Base-by-base conservation (phyloP, 2,797 vertebrate genomes). In the Chaetodon trifasciatus region DNA sequence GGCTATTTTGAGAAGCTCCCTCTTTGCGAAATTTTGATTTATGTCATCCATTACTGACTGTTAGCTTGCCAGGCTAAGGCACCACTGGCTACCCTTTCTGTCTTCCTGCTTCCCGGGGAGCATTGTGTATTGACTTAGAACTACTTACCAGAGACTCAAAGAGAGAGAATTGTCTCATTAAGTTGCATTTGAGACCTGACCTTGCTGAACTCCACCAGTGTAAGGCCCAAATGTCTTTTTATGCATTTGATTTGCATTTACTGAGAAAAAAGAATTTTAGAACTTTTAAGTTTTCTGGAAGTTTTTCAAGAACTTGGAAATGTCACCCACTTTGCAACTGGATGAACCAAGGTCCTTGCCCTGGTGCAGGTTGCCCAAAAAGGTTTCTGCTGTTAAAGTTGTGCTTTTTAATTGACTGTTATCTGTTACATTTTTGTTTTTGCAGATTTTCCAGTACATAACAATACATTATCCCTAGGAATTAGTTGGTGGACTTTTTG, bases 361-460 rank as follows among this genome's bases (percentile, higher is more conserved):
- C 23, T 28, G 6, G 28, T 63, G 23, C 28, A 10, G 4, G n/a
- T 62, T 24, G 9, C 6, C 15, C 15, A 24, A 24, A 42, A 23
- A 5, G 12, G 23, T 21, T 69, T 6, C 24, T 35, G 67, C 28
- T 32, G 28, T 4, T 32, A 32, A 32, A 32, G 0, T 32, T 32
- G 3, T 32, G 4, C 52, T 17, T n/a, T 50, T 47, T n/a, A 11
- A 46, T 46, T 0, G 2, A 0, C 37, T 32, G 0, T 52, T 16
- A 21, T 15, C 7, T n/a, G 10, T 42, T 32, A 13, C 32, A 42
- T 53, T 23, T 3, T 13, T 44, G 4, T 44, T 44, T 44, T 44
- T 44, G 4, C 28, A 32, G 1, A 24, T 5, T 70, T 37, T 46
- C 4, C 21, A 60, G 2, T 40, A 17, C 16, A 42, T 23, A 0